A percentile compares a stretch with the other conserved stretches of the same genome.
Conservation (phyloP, 1,140 invertebrate species). For the Limonius californicus region DNA sequence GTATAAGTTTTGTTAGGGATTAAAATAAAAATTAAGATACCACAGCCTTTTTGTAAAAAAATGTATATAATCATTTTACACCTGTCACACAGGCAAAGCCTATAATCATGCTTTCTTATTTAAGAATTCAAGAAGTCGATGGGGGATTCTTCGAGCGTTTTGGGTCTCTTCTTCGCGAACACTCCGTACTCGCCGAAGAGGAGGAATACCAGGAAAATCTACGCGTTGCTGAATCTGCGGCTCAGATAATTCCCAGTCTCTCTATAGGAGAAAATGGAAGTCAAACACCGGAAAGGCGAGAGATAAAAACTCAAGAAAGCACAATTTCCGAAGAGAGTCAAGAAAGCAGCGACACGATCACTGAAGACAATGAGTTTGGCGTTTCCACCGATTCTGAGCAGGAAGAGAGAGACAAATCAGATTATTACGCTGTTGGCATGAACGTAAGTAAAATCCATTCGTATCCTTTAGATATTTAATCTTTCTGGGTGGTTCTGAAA, state of each 20-base stretch:
- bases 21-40: too few relatives aligned
- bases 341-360: constrained; percentile 37
- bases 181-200: constrained; percentile 37
- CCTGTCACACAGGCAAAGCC: too few relatives aligned
- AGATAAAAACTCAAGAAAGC: constrained; percentile 43
- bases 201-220: constrained; percentile 43
- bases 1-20: too few relatives aligned
- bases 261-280: not conserved
- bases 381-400: constrained; percentile 52
- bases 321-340: constrained; percentile 31
- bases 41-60: too few relatives aligned
- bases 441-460: constrained; percentile 60
- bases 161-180: constrained; percentile 67
- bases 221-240: constrained; percentile 43
- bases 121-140: constrained; percentile 71
- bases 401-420: constrained; percentile 53
- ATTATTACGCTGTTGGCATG: constrained; percentile 61
- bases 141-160: constrained; percentile 78
- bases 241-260: constrained; percentile 26
- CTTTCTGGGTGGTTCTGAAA: not conserved
- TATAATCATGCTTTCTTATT: too few relatives aligned
- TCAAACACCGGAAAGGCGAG: not conserved
- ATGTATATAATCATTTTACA: too few relatives aligned
- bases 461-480: not conserved
- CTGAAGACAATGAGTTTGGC: not conserved